These are phyloP conservation scores for Tetranychus truncatus DNA, from an alignment of 2,888 invertebrate genomes.

Conservation along the genomic window DNA sequence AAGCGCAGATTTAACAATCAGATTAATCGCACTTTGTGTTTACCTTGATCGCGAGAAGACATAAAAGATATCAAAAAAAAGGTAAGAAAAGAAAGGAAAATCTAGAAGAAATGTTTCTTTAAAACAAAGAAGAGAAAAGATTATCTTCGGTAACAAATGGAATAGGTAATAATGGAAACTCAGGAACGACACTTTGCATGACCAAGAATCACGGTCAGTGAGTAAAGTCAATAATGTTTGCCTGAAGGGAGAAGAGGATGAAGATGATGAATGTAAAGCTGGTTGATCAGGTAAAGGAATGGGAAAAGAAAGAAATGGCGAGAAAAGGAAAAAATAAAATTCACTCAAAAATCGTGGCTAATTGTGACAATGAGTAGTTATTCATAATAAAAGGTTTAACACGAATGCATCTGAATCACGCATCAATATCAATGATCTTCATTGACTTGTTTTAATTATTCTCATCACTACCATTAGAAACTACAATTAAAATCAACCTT, in stretches of 20 bases:
- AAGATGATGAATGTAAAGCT: neutral
- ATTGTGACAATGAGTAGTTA: conserved; percentile 1
- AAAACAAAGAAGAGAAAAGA: too few species aligned
- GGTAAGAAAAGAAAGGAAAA: too few species aligned
- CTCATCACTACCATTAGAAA: too few species aligned
- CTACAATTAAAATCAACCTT: too few species aligned
- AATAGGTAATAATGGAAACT: too few species aligned
- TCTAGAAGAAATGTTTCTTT: too few species aligned
- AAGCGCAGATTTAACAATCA: conserved; percentile 3
- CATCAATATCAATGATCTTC: neutral
- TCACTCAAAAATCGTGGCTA: neutral
- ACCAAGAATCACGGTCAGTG: neutral
- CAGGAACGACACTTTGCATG: neutral
- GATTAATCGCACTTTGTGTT: neutral
- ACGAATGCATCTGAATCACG: neutral
- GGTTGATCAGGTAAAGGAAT: too few species aligned
- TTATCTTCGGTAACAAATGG: too few species aligned
- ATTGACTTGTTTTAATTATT: too few species aligned
- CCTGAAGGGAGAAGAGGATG: neutral
- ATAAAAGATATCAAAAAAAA: too few species aligned
- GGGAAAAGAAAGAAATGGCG: neutral
- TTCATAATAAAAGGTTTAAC: neutral
- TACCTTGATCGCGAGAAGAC: too few species aligned
- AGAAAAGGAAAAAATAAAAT: neutral
- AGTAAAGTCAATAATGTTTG: neutral